Evolutionary conservation across 2,797 vertebrate genomes (phyloP).

Genomic region (Tympanoctomys barrerae): DNA sequence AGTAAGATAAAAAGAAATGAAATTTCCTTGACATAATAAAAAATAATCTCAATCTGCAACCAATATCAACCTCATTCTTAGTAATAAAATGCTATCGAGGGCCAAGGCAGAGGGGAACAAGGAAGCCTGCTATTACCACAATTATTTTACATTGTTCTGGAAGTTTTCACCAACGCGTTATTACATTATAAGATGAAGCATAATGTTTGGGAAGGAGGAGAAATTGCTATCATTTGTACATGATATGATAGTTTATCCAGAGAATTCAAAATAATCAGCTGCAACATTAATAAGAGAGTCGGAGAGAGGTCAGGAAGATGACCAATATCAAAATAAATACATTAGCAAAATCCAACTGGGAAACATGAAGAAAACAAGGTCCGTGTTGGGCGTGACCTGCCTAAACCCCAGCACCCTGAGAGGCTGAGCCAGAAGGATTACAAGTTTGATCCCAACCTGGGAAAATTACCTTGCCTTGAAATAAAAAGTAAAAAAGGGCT

Average conservation of each 20-base stretch:
- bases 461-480: background rate
- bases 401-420: background rate
- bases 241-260: constrained; percentile 68
- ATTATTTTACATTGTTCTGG: constrained; percentile 62
- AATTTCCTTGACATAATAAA: constrained; percentile 47
- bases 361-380: background rate
- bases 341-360: constrained; percentile 15
- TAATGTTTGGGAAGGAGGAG: constrained; percentile 49
- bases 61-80: constrained; percentile 36
- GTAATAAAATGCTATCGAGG: constrained; percentile 51
- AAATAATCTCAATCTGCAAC: background rate
- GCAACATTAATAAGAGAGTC: constrained; percentile 54
- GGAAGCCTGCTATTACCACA: constrained; percentile 43
- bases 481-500: background rate
- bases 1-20: constrained; percentile 60
- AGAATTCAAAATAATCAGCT: constrained; percentile 59
- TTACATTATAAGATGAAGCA: constrained; percentile 49
- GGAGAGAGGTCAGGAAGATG: constrained; percentile 54
- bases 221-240: constrained; percentile 66
- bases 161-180: constrained; percentile 50
- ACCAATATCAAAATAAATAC: constrained; percentile 19
- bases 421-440: background rate
- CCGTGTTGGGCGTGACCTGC: background rate
- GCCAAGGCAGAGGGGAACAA: constrained; percentile 23
- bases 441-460: background rate